Conservation (phyloP, 2,113 vertebrate species). For the Capreolus pygargus region DNA sequence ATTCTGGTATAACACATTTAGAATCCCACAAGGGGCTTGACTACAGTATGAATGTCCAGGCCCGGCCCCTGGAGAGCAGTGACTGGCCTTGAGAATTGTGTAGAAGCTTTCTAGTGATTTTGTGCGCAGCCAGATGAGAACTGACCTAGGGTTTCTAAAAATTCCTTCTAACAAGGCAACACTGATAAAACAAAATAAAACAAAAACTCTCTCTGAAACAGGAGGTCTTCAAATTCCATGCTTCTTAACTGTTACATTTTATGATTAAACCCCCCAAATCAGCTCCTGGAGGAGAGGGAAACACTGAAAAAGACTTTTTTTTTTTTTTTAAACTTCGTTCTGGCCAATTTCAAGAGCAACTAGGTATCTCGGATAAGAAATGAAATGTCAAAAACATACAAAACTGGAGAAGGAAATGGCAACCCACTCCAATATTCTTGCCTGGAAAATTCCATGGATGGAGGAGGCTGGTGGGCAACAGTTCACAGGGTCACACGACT, state of each 20-base stretch:
- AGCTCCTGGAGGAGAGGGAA: background rate
- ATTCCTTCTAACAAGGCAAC: background rate
- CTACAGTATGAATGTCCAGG: background rate
- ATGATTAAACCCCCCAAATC: background rate
- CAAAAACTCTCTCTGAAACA: background rate
- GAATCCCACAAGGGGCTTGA: background rate
- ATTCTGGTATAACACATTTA: background rate
- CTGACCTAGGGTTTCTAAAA: background rate
- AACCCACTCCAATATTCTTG: background rate
- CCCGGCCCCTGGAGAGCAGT: accelerated
- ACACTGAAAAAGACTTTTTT: background rate
- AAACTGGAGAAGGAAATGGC: background rate
- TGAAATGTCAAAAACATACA: background rate
- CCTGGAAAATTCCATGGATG: background rate
- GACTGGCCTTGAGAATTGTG: background rate
- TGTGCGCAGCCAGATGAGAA: background rate
- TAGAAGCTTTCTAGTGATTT: background rate
- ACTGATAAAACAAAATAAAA: background rate
- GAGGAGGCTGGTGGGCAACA: background rate
- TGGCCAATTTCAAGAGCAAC: background rate
- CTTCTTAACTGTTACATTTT: background rate
- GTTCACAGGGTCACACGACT: background rate
- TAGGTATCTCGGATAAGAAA: background rate
- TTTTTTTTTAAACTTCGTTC: background rate
- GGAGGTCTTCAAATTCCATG: background rate